Percentiles rank a stretch among this genome's conserved stretches.
Conservation (phyloP, 2,797 vertebrate genomes). For the Columba guinea region DNA sequence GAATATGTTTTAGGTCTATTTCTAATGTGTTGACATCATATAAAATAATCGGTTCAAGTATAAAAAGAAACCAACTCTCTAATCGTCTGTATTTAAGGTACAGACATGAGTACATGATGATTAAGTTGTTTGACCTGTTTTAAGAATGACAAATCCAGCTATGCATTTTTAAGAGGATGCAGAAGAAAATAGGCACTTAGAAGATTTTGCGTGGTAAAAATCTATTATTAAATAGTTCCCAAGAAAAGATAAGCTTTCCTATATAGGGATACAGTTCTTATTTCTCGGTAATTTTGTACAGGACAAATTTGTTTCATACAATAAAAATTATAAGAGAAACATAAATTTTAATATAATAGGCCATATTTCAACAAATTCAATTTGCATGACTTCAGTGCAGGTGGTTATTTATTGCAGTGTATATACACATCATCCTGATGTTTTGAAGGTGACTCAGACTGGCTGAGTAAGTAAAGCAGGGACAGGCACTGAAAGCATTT, state of each 20-base stretch:
- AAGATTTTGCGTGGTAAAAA: not conserved
- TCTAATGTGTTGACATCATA: not conserved
- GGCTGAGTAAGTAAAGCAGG: conserved; percentile 77
- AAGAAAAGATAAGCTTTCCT: conserved; percentile 43
- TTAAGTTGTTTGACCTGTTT: not conserved
- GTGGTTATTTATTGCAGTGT: conserved; percentile 87
- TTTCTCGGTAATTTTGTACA: conserved; percentile 59
- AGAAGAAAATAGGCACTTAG: not conserved
- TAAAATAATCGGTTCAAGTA: not conserved
- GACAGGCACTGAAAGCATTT: conserved; percentile 80
- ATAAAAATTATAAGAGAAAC: conserved; percentile 78
- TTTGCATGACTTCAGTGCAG: conserved; percentile 77
- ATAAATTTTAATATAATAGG: conserved; percentile 86
- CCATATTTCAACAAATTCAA: conserved; percentile 89
- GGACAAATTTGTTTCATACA: conserved; percentile 57
- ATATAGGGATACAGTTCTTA: conserved; percentile 26
- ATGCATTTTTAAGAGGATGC: conserved; percentile 14
- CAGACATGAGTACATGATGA: not conserved
- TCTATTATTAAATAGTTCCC: conserved; percentile 28
- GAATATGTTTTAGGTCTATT: not conserved
- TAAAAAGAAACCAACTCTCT: not conserved
- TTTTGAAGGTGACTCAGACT: conserved; percentile 81
- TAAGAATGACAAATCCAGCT: not conserved
- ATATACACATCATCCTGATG: conserved; percentile 72
- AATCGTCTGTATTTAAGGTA: not conserved